These are phyloP conservation scores for Esperia sulphurella DNA, from an alignment of 2,888 invertebrate species.

Conservation along the genomic window DNA sequence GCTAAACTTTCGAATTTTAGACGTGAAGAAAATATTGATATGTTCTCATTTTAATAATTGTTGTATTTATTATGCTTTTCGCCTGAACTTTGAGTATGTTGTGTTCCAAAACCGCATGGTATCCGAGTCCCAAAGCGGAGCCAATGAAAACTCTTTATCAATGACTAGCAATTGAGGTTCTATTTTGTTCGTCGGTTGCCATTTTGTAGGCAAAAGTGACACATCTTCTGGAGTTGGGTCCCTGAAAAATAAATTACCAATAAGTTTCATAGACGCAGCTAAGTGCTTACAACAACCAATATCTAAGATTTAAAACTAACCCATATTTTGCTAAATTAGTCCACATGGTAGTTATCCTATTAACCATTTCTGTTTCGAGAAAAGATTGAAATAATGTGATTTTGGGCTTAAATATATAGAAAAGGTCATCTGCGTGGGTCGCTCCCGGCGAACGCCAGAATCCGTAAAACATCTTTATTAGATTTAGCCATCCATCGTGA, in stretches of 20 bases:
- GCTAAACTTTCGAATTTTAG: too few species aligned
- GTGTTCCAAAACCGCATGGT: slow-evolving; percentile 50
- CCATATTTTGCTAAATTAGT: slow-evolving; percentile 65
- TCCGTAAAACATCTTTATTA: slow-evolving; percentile 46
- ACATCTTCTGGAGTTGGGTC: slow-evolving; percentile 43
- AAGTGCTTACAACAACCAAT: not conserved
- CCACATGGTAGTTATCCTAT: slow-evolving; percentile 56
- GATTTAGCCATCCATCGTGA: slow-evolving; percentile 59
- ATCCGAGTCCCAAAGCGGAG: slow-evolving; percentile 45
- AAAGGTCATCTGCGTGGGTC: slow-evolving; percentile 67
- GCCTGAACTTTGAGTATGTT: slow-evolving; percentile 56
- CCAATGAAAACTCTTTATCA: slow-evolving; percentile 38
- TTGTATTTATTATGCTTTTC: slow-evolving; percentile 27
- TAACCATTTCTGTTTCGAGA: slow-evolving; percentile 40
- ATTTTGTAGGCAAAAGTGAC: slow-evolving; percentile 31
- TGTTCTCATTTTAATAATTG: too few species aligned
- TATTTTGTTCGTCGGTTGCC: slow-evolving; percentile 36
- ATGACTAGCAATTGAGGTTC: slow-evolving; percentile 42
- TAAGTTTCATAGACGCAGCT: too few species aligned
- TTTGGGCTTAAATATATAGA: slow-evolving; percentile 58
- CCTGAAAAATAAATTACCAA: slow-evolving; percentile 40
- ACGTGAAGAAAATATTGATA: not conserved
- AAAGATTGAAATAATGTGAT: slow-evolving; percentile 30
- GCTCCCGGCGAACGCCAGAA: slow-evolving; percentile 50
- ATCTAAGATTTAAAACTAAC: slow-evolving; percentile 40